Evolutionary conservation across 2,797 vertebrate genomes (phyloP).

Genomic region (Lacerta agilis): DNA sequence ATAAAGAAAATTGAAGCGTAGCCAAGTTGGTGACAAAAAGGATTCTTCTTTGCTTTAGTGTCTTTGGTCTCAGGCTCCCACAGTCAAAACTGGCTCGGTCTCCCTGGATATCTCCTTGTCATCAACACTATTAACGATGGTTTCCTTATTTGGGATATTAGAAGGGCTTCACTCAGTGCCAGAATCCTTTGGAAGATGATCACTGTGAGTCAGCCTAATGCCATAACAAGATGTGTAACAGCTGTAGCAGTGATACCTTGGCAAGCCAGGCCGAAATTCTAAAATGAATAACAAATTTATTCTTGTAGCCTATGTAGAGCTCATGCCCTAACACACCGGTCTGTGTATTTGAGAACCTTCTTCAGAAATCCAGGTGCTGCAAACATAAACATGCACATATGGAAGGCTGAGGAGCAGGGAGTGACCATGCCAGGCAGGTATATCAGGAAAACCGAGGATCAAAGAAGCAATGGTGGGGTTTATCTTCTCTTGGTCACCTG

Average conservation of each 20-base stretch:
- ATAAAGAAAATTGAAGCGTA: background rate
- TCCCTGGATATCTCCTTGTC: slow-evolving; percentile 46
- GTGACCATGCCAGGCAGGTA: background rate
- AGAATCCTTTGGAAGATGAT: slow-evolving; percentile 67
- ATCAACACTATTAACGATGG: slow-evolving; percentile 50
- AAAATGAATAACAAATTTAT: slow-evolving; percentile 69
- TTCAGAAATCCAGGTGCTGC: background rate
- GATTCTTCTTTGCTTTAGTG: background rate
- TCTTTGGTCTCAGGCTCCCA: slow-evolving; percentile 30
- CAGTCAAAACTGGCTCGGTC: slow-evolving; percentile 19
- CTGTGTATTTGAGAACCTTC: background rate
- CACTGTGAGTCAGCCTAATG: slow-evolving; percentile 68
- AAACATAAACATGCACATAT: background rate
- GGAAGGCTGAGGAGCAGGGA: background rate
- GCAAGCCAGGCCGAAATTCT: slow-evolving; percentile 71
- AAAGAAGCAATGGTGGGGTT: background rate
- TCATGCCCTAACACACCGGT: slow-evolving; percentile 50
- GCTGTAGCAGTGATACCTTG: slow-evolving; percentile 69
- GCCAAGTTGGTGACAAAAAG: slow-evolving; percentile 40
- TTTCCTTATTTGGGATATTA: slow-evolving; percentile 52
- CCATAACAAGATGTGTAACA: slow-evolving; percentile 72
- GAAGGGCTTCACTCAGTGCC: slow-evolving; percentile 47
- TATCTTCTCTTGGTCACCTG: background rate
- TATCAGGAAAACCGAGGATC: background rate
- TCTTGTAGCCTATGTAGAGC: slow-evolving; percentile 65